Conservation (phyloP, 2,797 vertebrate species). For the Sebastes taczanowskii region DNA sequence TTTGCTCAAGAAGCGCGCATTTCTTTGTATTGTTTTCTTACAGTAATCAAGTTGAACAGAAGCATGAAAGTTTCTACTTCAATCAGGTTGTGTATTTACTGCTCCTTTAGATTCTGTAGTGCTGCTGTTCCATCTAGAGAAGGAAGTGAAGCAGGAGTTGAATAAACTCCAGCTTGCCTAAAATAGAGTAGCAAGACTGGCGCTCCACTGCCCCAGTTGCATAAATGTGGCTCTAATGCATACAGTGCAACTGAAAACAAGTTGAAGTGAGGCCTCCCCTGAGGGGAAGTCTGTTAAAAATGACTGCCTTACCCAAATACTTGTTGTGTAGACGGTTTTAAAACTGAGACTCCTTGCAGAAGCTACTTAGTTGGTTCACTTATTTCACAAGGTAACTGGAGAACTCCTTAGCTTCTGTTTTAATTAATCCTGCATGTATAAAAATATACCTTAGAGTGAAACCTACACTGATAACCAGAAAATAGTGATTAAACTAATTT, state of each 20-base stretch:
- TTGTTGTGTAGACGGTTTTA: constrained; percentile 7
- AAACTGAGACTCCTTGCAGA: neutral
- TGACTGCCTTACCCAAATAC: neutral
- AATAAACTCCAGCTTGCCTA: constrained; percentile 19
- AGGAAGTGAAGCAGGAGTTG: constrained; percentile 10
- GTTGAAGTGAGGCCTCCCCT: constrained; percentile 3
- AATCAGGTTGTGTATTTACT: neutral
- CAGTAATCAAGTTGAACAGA: neutral
- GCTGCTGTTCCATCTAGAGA: constrained; percentile 11
- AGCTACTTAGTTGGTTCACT: neutral
- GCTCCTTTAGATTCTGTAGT: neutral
- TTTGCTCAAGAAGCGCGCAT: too few relatives aligned
- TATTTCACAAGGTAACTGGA: neutral
- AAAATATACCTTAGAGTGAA: neutral
- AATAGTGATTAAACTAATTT: neutral
- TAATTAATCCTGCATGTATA: neutral
- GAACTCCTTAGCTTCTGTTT: neutral
- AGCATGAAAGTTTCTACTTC: neutral
- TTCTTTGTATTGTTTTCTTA: neutral
- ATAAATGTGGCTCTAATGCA: constrained; percentile 38
- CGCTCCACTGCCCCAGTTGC: constrained; percentile 53
- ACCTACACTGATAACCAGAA: neutral
- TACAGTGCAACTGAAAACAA: constrained; percentile 10
- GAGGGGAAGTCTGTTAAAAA: constrained; percentile 16
- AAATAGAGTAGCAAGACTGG: constrained; percentile 43